Evolutionary conservation across 1,140 invertebrate genomes (phyloP), one percentile per base, ranked within the genome.

Genomic region (Drosophila ironensis): DNA sequence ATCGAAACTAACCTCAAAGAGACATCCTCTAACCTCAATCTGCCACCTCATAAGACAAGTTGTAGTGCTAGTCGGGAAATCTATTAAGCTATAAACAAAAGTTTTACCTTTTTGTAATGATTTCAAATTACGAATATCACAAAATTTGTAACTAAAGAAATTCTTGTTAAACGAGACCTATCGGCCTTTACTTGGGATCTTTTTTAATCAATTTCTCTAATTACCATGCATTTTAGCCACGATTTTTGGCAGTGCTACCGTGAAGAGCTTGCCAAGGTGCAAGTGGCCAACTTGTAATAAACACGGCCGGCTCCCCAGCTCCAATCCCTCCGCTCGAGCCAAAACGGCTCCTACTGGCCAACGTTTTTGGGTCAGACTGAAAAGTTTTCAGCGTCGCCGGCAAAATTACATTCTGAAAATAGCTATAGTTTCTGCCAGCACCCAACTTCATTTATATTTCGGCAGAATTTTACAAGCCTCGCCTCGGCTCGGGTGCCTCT

Each of bases 401-500:
- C 53, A 56, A 80, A 80, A 80, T 80, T 81, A 80, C 70, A 75
- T 81, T 80, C 78, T 80, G 56, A 81, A 80, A 80, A 80, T 80
- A 80, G 54, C 54, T 56, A 42, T 74, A 67, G 76, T 80, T 80
- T 74, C 45, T 38, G 52, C 59, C 19, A 20, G 16, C 30, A 16
- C 35, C 35, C 37, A 7, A 7, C 42, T 41, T 19, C 24, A 38
- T 48, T 80, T 73, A 60, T 64, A 64, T 70, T 66, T 45, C 48
- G 45, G 9, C 16, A 40, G 4, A 47, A 72, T 61, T 77, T 57
- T 51, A 71, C 57, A 76, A 56, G 66, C 66, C 33, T 33, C 20
- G 25, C 22, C 25, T 56, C 33, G 20, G 14, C 6, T 37, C 12
- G 6, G 41, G 14, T 6, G 27, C 66, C 67, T 81, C 71, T 80